Percentiles rank a stretch among this genome's conserved stretches.
phyloP scores from a whole-genome alignment of 2,888 invertebrate genomes.

The Lycaena phlaeas region DNA sequence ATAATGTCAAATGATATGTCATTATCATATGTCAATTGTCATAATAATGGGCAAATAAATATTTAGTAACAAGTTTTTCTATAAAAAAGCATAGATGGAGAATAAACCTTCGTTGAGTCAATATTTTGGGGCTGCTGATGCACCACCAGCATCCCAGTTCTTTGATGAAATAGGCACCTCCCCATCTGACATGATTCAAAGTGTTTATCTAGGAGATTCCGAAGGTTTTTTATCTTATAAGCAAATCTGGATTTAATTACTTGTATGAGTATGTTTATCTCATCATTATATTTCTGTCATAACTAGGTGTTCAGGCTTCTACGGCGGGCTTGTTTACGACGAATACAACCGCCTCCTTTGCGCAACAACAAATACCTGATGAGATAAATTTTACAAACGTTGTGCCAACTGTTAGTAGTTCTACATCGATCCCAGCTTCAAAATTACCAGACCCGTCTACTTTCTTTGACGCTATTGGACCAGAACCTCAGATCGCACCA shows the following conservation, averaged over 20 bases:
- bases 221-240: constrained; percentile 32
- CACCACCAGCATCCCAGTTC: constrained; percentile 59
- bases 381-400: constrained; percentile 46
- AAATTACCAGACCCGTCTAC: constrained; percentile 64
- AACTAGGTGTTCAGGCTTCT: constrained; percentile 14
- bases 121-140: constrained; percentile 65
- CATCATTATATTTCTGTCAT: constrained; percentile 9
- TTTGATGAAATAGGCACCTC: constrained; percentile 65
- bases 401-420: constrained; percentile 47
- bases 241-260: neutral
- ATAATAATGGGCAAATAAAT: neutral
- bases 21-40: neutral
- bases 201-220: constrained; percentile 55
- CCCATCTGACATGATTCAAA: constrained; percentile 63
- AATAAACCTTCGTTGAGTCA: constrained; percentile 70
- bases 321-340: constrained; percentile 34
- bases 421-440: constrained; percentile 45
- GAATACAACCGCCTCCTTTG: constrained; percentile 42
- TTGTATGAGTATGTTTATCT: neutral
- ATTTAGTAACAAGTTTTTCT: no score
- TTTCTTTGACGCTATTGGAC: constrained; percentile 63
- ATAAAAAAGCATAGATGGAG: constrained; percentile 37
- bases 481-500: constrained; percentile 44
- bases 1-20: no score
- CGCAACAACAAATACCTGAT: constrained; percentile 34